A percentile compares a stretch with the other conserved stretches of the same genome.
These are phyloP conservation scores for Odontomachus brunneus DNA, from an alignment of 1,140 invertebrate genomes.

Conservation along the genomic window DNA sequence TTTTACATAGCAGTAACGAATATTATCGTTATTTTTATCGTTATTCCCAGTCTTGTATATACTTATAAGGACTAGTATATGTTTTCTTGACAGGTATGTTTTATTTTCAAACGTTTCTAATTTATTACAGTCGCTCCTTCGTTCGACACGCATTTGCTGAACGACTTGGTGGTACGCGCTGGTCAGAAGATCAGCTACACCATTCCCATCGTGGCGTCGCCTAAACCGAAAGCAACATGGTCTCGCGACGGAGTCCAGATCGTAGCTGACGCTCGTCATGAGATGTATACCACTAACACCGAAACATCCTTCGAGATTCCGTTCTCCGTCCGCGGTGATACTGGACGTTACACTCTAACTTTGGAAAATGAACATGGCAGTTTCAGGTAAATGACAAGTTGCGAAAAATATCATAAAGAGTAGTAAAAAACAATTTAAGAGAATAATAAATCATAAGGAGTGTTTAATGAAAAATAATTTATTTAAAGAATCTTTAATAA, in stretches of 20 bases:
- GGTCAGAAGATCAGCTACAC: slow-evolving; percentile 95
- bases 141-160: slow-evolving; percentile 93
- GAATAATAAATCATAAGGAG: background rate
- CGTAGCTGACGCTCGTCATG: slow-evolving; percentile 84
- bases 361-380: slow-evolving; percentile 94
- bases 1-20: too few species aligned
- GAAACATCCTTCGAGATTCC: slow-evolving; percentile 95
- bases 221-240: slow-evolving; percentile 95
- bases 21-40: too few species aligned
- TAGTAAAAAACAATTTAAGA: background rate
- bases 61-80: too few species aligned
- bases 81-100: too few species aligned
- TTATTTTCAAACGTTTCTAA: slow-evolving; percentile 1
- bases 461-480: background rate
- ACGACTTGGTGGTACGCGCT: slow-evolving; percentile 95
- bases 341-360: slow-evolving; percentile 93
- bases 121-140: slow-evolving; percentile 89
- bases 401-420: background rate
- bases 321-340: slow-evolving; percentile 92
- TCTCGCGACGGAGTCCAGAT: slow-evolving; percentile 93
- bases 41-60: too few species aligned
- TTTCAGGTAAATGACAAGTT: slow-evolving; percentile 81
- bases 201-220: slow-evolving; percentile 94
- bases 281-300: slow-evolving; percentile 88
- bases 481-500: background rate